Conservation (phyloP, 2,113 vertebrate species). For the Argyrosomus japonicus region DNA sequence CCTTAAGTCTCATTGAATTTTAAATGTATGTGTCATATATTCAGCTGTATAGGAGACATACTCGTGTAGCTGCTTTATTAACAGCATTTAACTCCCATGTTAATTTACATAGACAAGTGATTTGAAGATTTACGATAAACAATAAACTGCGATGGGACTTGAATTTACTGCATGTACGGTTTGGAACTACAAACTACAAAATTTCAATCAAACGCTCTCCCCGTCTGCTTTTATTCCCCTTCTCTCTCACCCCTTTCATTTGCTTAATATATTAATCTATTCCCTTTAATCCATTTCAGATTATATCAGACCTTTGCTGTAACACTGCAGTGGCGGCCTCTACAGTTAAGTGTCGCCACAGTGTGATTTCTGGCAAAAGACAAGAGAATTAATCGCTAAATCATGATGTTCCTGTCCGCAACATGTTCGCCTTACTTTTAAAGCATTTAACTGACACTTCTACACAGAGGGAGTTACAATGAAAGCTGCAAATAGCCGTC, state of each 20-base stretch:
- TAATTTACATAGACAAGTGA: constrained; percentile 36
- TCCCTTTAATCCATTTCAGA: constrained; percentile 77
- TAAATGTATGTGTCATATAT: constrained; percentile 42
- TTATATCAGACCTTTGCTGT: constrained; percentile 64
- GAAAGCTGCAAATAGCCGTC: constrained; percentile 30
- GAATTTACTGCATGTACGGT: constrained; percentile 20
- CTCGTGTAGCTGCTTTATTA: constrained; percentile 30
- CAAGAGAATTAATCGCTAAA: constrained; percentile 42
- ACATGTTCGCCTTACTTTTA: constrained; percentile 40
- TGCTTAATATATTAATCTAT: constrained; percentile 77
- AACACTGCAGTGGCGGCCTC: constrained; percentile 49
- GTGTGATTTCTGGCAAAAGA: constrained; percentile 43
- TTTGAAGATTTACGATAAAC: constrained; percentile 2
- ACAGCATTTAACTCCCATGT: background rate
- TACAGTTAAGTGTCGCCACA: constrained; percentile 49
- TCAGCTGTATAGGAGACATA: background rate
- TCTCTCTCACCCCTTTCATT: constrained; percentile 54
- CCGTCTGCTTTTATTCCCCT: constrained; percentile 10
- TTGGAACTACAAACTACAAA: constrained; percentile 40
- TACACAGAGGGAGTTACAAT: constrained; percentile 10
- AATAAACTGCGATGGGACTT: constrained; percentile 22
- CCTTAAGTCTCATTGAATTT: constrained; percentile 67
- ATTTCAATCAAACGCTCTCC: constrained; percentile 36
- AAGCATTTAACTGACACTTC: constrained; percentile 44
- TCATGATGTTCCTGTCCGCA: constrained; percentile 44